Evolutionary conservation across 2,888 invertebrate species (phyloP), one percentile per base, ranked within the genome.

Genomic region (Ophion obscuratus): DNA sequence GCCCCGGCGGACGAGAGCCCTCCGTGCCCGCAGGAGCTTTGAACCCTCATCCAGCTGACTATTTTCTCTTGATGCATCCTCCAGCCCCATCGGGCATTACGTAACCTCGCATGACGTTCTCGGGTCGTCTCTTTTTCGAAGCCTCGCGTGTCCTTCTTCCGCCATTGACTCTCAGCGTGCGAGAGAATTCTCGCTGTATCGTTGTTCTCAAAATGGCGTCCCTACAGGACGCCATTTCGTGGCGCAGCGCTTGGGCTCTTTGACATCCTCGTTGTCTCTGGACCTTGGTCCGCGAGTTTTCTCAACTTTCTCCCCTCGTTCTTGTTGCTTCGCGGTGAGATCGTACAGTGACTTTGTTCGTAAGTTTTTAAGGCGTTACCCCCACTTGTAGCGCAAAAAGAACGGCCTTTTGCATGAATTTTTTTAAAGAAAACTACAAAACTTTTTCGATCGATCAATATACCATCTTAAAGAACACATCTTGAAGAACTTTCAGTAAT

Each of bases 1-100:
- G 85, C 75, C 78, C 66, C 73, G 83, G 78, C 71, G 87, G 87
- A 83, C 67, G n/a, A 64, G 80, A 70, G 59, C 64, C 40, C 80
- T 40, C 68, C 53, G 59, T 47, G 36, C 77, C 47, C n/a, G 40
- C 27, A 64, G 62, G 62, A 70, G 71, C 61, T 61, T 61, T 61
- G 20, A 61, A 61, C 61, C 61, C 61, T 61, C 61, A 3, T 20
- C 24, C 10, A 61, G 61, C 61, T 61, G 61, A 61, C 61, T 61
- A 61, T 61, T 61, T 61, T 61, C 62, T 24, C 61, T 10, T 11
- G 59, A 20, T 27, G 71, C 27, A 24, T 47, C 31, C 78, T 86
- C 83, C 81, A 78, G 84, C 84, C 78, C 83, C 77, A 77, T 53
- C 62, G 85, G 78, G 80, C 53, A 53, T 68, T 36, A 68, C n/a